Base-by-base conservation (phyloP, 2,113 vertebrate species). In the Genyomyrus donnyi region DNA sequence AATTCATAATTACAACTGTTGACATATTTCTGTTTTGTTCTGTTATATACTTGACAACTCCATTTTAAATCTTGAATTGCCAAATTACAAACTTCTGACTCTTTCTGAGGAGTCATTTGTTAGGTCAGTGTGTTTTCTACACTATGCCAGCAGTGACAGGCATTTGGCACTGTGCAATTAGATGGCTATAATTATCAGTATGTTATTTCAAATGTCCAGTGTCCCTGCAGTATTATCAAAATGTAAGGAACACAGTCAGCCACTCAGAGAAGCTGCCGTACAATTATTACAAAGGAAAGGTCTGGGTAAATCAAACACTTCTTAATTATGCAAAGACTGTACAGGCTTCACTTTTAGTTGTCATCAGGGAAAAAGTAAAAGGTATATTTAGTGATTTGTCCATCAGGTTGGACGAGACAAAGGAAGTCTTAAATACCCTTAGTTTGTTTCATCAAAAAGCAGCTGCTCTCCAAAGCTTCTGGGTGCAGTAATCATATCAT, bases 201-300 rank as follows among this genome's bases (percentile, higher is more conserved):
- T 93, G 92, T 88, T 91, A 91, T 91, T 93, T 93, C 92, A 93
- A 92, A 93, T 93, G 93, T 92, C 92, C 93, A 91, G 92, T 50
- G 27, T 92, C 91, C 87, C 92, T 90, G 91, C 91, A 91, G 90
- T 91, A 92, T 91, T 90, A 93, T 93, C 90, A 92, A 91, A 92
- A 91, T 92, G 92, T 90, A 92, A 91, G 90, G 90, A 92, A 92
- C 91, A 91, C 89, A 89, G 88, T 74, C 80, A 92, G 89, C 58
- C 42, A 31, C 85, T 56, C 84, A 50, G 85, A 91, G 90, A 89
- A 91, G 92, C 92, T 91, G 90, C 90, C 90, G 89, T 91, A 53
- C 91, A 93, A 92, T 93, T 92, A 92, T 74, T 88, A 21, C 5
- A 48, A 85, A 45, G n/a, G 58, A 85, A 89, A 89, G 88, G 45